Percentiles rank a stretch among this genome's conserved stretches.
phyloP scores from a whole-genome alignment of 1,140 invertebrate genomes.

The Ceratina australensis region DNA sequence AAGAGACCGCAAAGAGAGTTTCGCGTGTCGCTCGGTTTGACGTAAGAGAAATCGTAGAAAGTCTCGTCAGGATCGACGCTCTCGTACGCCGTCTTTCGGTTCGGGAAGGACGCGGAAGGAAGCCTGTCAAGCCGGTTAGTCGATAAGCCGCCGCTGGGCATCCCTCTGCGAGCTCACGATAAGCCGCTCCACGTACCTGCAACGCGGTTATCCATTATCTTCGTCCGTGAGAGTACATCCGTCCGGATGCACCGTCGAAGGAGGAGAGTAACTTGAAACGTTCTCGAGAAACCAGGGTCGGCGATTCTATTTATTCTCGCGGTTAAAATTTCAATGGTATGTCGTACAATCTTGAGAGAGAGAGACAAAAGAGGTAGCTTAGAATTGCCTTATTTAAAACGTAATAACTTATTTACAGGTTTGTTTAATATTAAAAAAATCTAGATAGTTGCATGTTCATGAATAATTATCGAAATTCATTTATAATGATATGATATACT shows the following conservation, averaged over 20 bases:
- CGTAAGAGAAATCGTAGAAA: not conserved
- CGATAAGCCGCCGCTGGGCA: slow-evolving; percentile 64
- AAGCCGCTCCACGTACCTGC: slow-evolving; percentile 57
- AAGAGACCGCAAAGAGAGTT: not conserved
- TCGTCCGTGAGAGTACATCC: not conserved
- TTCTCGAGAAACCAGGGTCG: too few species aligned
- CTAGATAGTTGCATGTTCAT: too few species aligned
- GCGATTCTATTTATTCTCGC: not conserved
- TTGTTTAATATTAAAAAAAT: too few species aligned
- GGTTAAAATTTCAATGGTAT: too few species aligned
- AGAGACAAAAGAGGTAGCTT: too few species aligned
- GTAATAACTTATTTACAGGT: too few species aligned
- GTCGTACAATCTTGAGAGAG: too few species aligned
- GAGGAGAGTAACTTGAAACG: not conserved
- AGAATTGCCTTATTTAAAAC: too few species aligned
- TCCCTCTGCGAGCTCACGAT: slow-evolving; percentile 66
- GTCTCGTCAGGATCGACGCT: slow-evolving; percentile 37
- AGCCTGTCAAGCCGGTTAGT: slow-evolving; percentile 60
- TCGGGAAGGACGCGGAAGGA: slow-evolving; percentile 37
- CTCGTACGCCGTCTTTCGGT: slow-evolving; percentile 47
- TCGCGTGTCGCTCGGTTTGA: not conserved
- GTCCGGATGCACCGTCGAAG: not conserved
- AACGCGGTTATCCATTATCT: slow-evolving; percentile 56
- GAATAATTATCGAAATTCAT: too few species aligned
- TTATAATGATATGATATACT: too few species aligned